Percentiles rank a stretch among this genome's conserved stretches.
Conservation (phyloP, 2,113 vertebrate species). For the Otocyon megalotis region DNA sequence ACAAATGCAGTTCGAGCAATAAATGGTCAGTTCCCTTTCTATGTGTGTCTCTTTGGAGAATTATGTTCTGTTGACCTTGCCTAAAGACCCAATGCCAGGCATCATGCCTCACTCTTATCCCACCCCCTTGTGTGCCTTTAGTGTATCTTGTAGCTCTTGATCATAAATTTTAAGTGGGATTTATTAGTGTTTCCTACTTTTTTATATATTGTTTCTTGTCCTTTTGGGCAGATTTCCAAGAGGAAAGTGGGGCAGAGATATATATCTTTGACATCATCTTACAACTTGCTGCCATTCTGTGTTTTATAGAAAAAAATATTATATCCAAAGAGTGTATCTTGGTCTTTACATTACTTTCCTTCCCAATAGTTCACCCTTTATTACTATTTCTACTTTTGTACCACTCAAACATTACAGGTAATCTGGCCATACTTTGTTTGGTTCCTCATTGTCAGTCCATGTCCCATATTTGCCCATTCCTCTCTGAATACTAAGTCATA, state of each 20-base stretch:
- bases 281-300: background rate
- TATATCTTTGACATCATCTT: background rate
- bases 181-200: background rate
- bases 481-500: background rate
- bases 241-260: background rate
- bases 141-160: background rate
- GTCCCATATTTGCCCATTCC: background rate
- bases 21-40: background rate
- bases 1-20: background rate
- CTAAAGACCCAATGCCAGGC: background rate
- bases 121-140: background rate
- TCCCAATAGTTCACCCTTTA: background rate
- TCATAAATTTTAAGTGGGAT: background rate
- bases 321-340: background rate
- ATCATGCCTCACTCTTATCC: background rate
- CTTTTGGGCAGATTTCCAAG: background rate
- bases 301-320: background rate
- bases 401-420: background rate
- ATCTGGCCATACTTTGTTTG: background rate
- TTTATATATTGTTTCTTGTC: background rate
- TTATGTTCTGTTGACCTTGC: background rate
- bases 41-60: background rate
- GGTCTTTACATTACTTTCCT: background rate
- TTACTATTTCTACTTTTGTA: background rate
- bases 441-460: background rate